Evolutionary conservation across 92 coral and sea anemone species (phyloP), one percentile per base, ranked within the genome.

Genomic region (Phenganax marumi): DNA sequence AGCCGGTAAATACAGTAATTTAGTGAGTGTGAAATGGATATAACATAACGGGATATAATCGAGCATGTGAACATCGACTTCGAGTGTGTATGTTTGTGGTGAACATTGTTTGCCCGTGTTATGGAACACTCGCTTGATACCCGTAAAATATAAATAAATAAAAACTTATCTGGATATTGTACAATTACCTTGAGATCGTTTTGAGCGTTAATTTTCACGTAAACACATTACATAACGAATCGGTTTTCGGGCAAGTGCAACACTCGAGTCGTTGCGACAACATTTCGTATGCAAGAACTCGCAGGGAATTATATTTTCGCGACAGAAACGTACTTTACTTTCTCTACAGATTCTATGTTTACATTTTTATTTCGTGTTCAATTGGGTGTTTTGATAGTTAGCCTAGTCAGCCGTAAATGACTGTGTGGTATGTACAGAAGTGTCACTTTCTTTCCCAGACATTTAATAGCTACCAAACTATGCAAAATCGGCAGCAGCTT

Each of bases 121-220:
- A 62, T 19, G 18, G 18, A 33, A 66, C 49, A 48, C 24, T 33
- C 48, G 48, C 43, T 66, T 66, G 49, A 18, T 48, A 66, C 72
- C 72, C 49, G 72, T 66, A 66, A 24, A 33, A 25, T 66, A 66
- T 25, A 66, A 66, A 66, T 66, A 66, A 66, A 66, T 66, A 66
- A 66, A 58, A 18, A 58, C 65, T 58, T 58, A 16, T 58, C 65
- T 58, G 65, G 65, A 58, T 23, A 19, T 18, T 62, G 24, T 23
- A 17, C 68, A 9, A 39, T 19, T 19, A 21, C 2, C 43, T 33
- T 33, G 68, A 25, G 72, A 49, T 64, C 70, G 19, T 64, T 64
- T 25, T 25, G 23, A 22, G 11, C 43, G 3, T 22, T 64, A 22
- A 64, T 1, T 64, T 64, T 1, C 9, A 25, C 43, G 70, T 24